Conservation (phyloP, 2,888 invertebrate species). For the Drosophila demipolita region DNA sequence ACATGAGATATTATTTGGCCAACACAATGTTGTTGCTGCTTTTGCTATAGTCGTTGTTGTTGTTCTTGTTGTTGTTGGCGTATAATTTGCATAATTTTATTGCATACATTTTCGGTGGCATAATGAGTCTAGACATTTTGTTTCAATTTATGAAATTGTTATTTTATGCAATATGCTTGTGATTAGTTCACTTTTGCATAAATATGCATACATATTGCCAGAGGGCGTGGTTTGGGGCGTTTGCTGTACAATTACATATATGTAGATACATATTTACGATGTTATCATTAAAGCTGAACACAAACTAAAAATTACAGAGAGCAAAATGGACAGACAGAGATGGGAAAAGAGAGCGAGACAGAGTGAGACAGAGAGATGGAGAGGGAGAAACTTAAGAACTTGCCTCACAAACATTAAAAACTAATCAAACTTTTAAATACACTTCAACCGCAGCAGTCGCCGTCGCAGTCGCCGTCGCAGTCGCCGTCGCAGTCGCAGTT, state of each 20-base stretch:
- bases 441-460: constrained; percentile 76
- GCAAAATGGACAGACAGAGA: background rate
- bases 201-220: constrained; percentile 51
- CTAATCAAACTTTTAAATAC: constrained; percentile 82
- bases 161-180: constrained; percentile 79
- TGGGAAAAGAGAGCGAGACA: background rate
- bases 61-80: constrained; percentile 4
- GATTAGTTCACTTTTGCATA: constrained; percentile 72
- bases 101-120: constrained; percentile 60
- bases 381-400: constrained; percentile 41
- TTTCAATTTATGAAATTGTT: constrained; percentile 74
- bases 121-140: constrained; percentile 78
- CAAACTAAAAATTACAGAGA: constrained; percentile 39
- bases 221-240: background rate
- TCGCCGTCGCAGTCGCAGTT: background rate
- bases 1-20: constrained; percentile 35
- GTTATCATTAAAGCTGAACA: constrained; percentile 34
- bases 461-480: background rate
- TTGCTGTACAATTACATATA: background rate
- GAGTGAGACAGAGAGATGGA: background rate
- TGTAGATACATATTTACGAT: constrained; percentile 18
- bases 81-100: constrained; percentile 76
- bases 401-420: constrained; percentile 75
- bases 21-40: constrained; percentile 31
- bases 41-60: constrained; percentile 11